Evolutionary conservation across 2,113 vertebrate species (phyloP), one percentile per base, ranked within the genome.

Genomic region (Elephantulus edwardii): DNA sequence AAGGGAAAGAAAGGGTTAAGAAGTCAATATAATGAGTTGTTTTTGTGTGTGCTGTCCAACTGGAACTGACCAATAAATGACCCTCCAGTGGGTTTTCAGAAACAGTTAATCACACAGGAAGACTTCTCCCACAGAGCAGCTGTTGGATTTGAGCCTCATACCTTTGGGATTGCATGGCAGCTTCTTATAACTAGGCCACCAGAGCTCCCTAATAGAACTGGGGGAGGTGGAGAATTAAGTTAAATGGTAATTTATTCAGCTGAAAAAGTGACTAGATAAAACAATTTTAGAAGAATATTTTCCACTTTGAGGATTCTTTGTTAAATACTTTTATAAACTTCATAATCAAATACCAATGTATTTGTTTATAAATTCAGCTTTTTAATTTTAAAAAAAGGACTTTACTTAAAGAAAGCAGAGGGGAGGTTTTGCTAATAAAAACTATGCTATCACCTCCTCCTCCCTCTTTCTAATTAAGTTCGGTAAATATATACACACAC

Each of bases 401-500:
- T 86, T 92, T 85, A 78, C 42, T 86, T 92, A 26, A 80, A 75
- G 80, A 72, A 89, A 42, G 52, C 50, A 81, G n/a, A n/a, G n/a
- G n/a, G n/a, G n/a, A n/a, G n/a, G n/a, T 86, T 44, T 88, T 54
- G 64, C 56, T 78, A 66, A 28, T 50, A 70, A 66, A 92, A 76
- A 79, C 52, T 72, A 74, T 35, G 70, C 7, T 66, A 85, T 72
- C 77, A 94, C 62, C 46, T 94, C 68, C 77, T 46, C 54, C 75
- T 84, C 52, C 42, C 50, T 86, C 58, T 86, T 33, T 58, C 81
- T 86, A 86, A 94, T 85, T 83, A 88, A 83, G 60, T 90, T 95
- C 64, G 88, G 66, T 91, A 81, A 95, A 62, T 19, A 56, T 56
- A 19, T 16, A 56, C 22, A 56, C 22, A 56, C 22, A 56, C 54